phyloP scores from a whole-genome alignment of 2,888 invertebrate species.

The Dysmachus trigonus region DNA sequence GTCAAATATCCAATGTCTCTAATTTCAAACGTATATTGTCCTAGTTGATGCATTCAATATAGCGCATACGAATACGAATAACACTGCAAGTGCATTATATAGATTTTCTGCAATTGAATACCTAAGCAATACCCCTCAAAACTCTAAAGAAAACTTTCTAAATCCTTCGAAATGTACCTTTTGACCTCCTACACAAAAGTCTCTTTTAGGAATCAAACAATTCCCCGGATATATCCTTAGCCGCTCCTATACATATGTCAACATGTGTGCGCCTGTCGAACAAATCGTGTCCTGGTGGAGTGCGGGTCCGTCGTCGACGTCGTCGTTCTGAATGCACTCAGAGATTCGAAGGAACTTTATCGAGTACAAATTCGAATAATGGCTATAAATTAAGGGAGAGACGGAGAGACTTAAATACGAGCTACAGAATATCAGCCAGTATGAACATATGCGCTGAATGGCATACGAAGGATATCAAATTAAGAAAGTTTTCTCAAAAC shows the following conservation, averaged over 20 bases:
- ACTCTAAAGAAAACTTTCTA: background rate
- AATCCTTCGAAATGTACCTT: background rate
- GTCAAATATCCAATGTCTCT: background rate
- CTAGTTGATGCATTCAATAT: background rate
- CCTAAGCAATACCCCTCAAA: background rate
- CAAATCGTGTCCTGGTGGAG: background rate
- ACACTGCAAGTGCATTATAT: background rate
- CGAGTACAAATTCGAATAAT: constrained; percentile 42
- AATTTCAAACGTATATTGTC: background rate
- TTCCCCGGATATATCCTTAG: too few species aligned
- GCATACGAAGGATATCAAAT: constrained; percentile 37
- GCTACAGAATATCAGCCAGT: constrained; percentile 30
- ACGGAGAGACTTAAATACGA: constrained; percentile 1
- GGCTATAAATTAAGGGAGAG: constrained; percentile 41
- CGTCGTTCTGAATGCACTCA: constrained; percentile 17
- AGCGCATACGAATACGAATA: background rate
- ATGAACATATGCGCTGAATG: constrained; percentile 38
- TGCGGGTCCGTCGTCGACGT: background rate
- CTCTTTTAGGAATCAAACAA: background rate
- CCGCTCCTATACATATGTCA: background rate
- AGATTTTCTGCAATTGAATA: background rate
- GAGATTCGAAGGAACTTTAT: constrained; percentile 15
- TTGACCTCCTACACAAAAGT: background rate
- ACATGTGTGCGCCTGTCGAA: background rate
- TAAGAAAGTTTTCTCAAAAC: constrained; percentile 42